Conservation (phyloP, 2,888 invertebrate species). For the Plagodis dolabraria region DNA sequence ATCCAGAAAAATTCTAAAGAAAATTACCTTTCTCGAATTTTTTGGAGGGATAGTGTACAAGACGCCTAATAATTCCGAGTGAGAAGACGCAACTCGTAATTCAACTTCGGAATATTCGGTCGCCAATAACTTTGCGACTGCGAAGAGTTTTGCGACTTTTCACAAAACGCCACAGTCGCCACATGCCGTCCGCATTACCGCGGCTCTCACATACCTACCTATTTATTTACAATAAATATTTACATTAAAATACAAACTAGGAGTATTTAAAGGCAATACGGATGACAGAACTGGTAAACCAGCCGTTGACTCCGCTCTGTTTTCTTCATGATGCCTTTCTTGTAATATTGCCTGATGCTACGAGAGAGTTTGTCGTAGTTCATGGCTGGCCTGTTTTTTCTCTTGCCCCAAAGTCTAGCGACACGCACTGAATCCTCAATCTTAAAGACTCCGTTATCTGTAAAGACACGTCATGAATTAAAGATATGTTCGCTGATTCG, state of each 20-base stretch:
- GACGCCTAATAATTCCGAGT: conserved; percentile 58
- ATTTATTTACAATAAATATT: conserved; percentile 63
- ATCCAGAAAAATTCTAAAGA: conserved; percentile 77
- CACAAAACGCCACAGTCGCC: conserved; percentile 70
- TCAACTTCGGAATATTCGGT: conserved; percentile 54
- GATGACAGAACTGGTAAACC: conserved; percentile 99
- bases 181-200: conserved; percentile 76
- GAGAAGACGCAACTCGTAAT: conserved; percentile 31
- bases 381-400: conserved; percentile 99
- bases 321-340: conserved; percentile 99
- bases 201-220: conserved; percentile 63
- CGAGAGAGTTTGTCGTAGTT: conserved; percentile 99
- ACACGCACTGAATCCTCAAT: conserved; percentile 99
- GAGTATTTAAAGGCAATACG: conserved; percentile 91
- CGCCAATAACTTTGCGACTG: conserved; percentile 60
- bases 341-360: conserved; percentile 99
- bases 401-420: conserved; percentile 98
- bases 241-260: conserved; percentile 55
- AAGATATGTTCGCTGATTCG: conserved; percentile 46
- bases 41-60: conserved; percentile 70
- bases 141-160: conserved; percentile 59
- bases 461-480: conserved; percentile 65
- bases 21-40: conserved; percentile 85
- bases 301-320: conserved; percentile 98
- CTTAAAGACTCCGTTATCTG: conserved; percentile 96